Base-by-base conservation (phyloP, 1,140 invertebrate species). In the Acromyrmex heyeri region DNA sequence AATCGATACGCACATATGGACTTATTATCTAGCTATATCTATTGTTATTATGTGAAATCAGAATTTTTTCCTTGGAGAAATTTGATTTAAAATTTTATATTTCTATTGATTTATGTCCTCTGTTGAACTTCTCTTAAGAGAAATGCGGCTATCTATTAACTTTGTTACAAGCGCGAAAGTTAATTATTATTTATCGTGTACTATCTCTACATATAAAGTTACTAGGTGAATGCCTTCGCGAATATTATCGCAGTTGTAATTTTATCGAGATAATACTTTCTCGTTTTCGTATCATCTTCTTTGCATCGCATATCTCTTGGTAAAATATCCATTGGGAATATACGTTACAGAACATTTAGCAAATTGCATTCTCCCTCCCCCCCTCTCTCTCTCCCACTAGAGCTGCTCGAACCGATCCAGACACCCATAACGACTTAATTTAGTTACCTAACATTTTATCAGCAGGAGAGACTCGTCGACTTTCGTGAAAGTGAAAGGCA, bases 401-500 rank as follows among this genome's bases (percentile, higher is more conserved):
- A 73, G 53, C 57, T 83, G 14, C 3, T 73, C 18, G 70, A 48
- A 48, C 30, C 24, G 69, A 83, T 61, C 38, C 55, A 61, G 69
- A 61, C 79, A 73, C 24, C 55, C 38, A 38, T 83, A 73, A 83
- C 79, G 55, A 83, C 55, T 83, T 83, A 83, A 83, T 83, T 83
- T 83, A 73, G 79, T 83, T 83, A 75, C 14, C 69, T 48, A 75
- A 73, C 69, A 24, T 57, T 85, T 85, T 76, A 85, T 85, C 81
- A 81, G 50, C 53, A 27, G 8, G 16, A 69, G 65, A 78, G 62
- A 78, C 50, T 76, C 81, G 55, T 44, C 70, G 24, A 73, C 72
- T 77, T 77, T 77, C 72, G 72, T 64, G 73, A 85, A 85, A 85
- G 82, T 77, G 82, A 85, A 85, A 85, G 82, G 61, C 61, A 64